Percentiles rank a stretch among this genome's conserved stretches.
Evolutionary conservation across 2,888 invertebrate genomes (phyloP).

Genomic region (Aleiodes leptofemur): DNA sequence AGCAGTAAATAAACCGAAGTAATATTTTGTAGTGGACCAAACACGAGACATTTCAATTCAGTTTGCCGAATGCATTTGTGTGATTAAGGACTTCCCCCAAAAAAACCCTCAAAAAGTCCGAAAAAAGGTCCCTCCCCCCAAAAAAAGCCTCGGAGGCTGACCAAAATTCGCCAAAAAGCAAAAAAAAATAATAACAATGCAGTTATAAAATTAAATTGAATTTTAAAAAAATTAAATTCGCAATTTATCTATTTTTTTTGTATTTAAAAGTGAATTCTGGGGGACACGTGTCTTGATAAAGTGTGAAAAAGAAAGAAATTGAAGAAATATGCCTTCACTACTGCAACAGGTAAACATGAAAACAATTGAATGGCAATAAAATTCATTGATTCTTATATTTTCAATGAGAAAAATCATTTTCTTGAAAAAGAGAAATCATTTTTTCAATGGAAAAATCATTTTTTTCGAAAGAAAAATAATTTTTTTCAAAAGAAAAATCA

Average conservation of each 20-base stretch:
- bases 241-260: too few species aligned
- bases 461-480: neutral
- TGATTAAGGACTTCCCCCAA: conserved; percentile 56
- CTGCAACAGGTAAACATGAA: conserved; percentile 65
- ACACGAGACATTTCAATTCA: conserved; percentile 60
- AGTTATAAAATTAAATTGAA: too few species aligned
- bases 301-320: conserved; percentile 7
- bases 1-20: neutral
- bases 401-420: neutral
- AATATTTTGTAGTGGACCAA: conserved; percentile 1
- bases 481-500: too few species aligned
- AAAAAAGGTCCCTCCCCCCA: too few species aligned
- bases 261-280: too few species aligned
- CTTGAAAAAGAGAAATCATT: neutral
- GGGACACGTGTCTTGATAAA: neutral
- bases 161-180: too few species aligned
- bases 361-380: neutral
- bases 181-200: too few species aligned
- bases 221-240: too few species aligned
- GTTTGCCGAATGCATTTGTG: conserved; percentile 61
- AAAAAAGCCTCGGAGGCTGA: too few species aligned
- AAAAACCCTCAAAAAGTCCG: too few species aligned
- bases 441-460: neutral
- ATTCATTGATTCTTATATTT: neutral
- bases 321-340: conserved; percentile 62